A percentile compares a stretch with the other conserved stretches of the same genome.
phyloP scores from a whole-genome alignment of 30 jellyfish, hydroid and myxozoan genomes.

The Aurelia aurita complex sp. Pacific region DNA sequence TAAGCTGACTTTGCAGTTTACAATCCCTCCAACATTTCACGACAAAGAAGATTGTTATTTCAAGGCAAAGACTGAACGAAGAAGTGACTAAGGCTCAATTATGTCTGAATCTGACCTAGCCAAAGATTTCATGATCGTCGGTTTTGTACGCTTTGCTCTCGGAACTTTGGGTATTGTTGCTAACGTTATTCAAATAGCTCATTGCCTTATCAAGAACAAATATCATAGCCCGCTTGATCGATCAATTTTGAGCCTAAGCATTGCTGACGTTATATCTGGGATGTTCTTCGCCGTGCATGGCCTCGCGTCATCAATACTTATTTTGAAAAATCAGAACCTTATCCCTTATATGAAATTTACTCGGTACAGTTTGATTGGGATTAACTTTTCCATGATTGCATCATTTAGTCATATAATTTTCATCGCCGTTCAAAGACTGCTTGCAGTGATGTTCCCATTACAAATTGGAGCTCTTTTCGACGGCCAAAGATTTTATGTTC shows the following conservation, averaged over 20 bases:
- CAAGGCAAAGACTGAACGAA: too few relatives aligned
- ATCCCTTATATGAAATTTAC: background rate
- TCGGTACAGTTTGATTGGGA: background rate
- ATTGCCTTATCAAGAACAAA: constrained; percentile 2
- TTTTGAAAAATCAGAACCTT: background rate
- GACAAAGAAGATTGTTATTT: too few relatives aligned
- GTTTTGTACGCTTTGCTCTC: constrained; percentile 31
- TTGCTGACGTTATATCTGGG: constrained; percentile 13
- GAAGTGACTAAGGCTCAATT: too few relatives aligned
- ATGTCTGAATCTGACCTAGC: too few relatives aligned
- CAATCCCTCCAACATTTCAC: too few relatives aligned
- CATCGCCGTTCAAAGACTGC: constrained; percentile 41
- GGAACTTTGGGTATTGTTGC: constrained; percentile 18
- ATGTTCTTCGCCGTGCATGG: background rate
- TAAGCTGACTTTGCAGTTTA: too few relatives aligned
- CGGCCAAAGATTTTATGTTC: constrained; percentile 6
- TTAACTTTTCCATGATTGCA: constrained; percentile 30
- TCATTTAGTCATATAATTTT: constrained; percentile 30
- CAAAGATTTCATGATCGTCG: background rate
- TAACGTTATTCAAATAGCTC: constrained; percentile 8
- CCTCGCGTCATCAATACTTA: background rate
- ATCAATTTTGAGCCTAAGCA: constrained; percentile 24
- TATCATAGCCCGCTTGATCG: constrained; percentile 12
- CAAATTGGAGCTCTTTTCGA: constrained; percentile 5
- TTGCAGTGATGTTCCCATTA: constrained; percentile 32